Conservation (phyloP, 2,113 vertebrate species). For the Phodopus roborovskii region DNA sequence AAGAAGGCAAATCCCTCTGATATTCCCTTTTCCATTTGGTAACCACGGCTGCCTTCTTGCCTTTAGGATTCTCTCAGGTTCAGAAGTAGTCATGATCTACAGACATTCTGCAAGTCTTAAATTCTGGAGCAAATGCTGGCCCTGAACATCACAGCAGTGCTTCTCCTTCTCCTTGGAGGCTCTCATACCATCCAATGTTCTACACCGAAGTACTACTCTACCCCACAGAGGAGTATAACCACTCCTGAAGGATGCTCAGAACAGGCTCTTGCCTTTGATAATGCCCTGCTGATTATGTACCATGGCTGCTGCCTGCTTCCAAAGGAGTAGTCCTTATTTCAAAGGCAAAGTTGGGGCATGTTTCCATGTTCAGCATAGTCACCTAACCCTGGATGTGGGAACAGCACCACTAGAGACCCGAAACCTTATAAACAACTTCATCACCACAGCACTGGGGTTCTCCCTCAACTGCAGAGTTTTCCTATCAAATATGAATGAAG, state of each 20-base stretch:
- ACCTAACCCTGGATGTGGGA: neutral
- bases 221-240: neutral
- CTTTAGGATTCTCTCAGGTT: neutral
- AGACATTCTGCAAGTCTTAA: neutral
- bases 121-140: neutral
- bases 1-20: neutral
- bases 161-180: neutral
- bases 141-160: neutral
- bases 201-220: neutral
- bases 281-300: neutral
- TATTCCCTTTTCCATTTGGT: neutral
- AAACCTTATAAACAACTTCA: neutral
- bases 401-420: neutral
- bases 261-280: neutral
- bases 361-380: neutral
- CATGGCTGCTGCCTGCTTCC: neutral
- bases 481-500: conserved; percentile 67
- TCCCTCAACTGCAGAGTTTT: neutral
- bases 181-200: neutral
- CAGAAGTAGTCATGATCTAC: neutral
- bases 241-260: neutral
- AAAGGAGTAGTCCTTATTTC: neutral
- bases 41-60: neutral
- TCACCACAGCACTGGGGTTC: neutral
- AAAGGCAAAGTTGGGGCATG: neutral